Conservation (phyloP, 2,113 vertebrate genomes). For the Nibea albiflora region DNA sequence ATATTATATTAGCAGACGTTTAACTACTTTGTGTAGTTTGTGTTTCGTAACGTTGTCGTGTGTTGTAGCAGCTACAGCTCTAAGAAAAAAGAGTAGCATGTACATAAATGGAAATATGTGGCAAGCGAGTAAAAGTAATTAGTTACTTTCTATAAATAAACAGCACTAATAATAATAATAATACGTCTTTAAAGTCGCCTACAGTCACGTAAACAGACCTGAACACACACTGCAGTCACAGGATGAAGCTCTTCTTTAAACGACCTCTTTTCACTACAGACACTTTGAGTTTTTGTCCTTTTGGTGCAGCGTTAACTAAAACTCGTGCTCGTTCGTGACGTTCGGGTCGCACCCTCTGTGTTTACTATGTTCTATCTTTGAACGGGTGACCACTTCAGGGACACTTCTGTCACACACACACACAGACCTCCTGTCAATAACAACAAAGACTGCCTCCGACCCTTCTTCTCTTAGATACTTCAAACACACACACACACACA, state of each 20-base stretch:
- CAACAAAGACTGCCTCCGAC: constrained; percentile 50
- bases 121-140: too few relatives aligned
- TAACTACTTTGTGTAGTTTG: background rate
- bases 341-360: too few relatives aligned
- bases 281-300: background rate
- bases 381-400: constrained; percentile 38
- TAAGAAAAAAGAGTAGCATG: too few relatives aligned
- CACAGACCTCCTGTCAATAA: constrained; percentile 43
- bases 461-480: constrained; percentile 24
- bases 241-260: background rate
- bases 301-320: background rate
- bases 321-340: background rate
- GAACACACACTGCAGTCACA: background rate
- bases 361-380: background rate
- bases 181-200: background rate
- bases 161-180: too few relatives aligned
- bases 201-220: too few relatives aligned
- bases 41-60: background rate
- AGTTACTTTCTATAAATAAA: too few relatives aligned
- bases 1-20: background rate
- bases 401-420: constrained; percentile 38
- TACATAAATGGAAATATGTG: too few relatives aligned
- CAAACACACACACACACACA: constrained; percentile 27
- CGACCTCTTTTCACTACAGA: background rate
- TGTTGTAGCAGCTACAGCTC: too few relatives aligned